A percentile compares a stretch with the other conserved stretches of the same genome.
Conservation (phyloP, 2,113 vertebrate species). For the Oceanites oceanicus region DNA sequence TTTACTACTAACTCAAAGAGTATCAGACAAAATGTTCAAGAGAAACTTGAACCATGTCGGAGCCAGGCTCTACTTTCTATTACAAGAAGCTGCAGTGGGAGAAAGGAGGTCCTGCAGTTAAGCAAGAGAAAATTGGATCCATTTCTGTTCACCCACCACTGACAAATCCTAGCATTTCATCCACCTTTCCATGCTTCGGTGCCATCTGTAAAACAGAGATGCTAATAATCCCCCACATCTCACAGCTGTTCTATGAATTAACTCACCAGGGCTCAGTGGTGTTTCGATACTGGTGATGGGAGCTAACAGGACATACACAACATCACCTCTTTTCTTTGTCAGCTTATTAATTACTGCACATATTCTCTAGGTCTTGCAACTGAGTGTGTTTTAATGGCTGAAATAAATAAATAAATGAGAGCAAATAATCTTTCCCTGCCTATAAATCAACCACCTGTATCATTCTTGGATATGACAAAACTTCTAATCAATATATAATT, state of each 20-base stretch:
- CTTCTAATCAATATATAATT: constrained; percentile 14
- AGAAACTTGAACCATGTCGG: not conserved
- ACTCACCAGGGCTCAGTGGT: not conserved
- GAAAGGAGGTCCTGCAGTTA: not conserved
- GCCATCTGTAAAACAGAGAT: constrained; percentile 47
- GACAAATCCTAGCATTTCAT: not conserved
- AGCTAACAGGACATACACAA: not conserved
- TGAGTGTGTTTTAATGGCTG: not conserved
- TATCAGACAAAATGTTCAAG: not conserved
- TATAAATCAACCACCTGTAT: not conserved
- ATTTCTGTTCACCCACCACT: not conserved
- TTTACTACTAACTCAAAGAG: not conserved
- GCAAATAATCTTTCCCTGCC: not conserved
- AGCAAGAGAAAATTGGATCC: not conserved
- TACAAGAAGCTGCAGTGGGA: not conserved
- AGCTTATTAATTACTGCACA: not conserved
- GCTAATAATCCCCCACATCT: not conserved
- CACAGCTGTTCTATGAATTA: constrained; percentile 44
- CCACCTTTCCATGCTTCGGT: not conserved
- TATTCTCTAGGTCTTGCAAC: not conserved
- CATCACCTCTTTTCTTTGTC: not conserved
- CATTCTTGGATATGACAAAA: not conserved
- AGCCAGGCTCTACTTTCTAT: not conserved
- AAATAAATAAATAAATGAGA: constrained; percentile 21
- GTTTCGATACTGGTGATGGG: not conserved